Percentiles rank a stretch among this genome's conserved stretches.
Conservation (phyloP, 2,113 vertebrate species). For the Etia nguti region DNA sequence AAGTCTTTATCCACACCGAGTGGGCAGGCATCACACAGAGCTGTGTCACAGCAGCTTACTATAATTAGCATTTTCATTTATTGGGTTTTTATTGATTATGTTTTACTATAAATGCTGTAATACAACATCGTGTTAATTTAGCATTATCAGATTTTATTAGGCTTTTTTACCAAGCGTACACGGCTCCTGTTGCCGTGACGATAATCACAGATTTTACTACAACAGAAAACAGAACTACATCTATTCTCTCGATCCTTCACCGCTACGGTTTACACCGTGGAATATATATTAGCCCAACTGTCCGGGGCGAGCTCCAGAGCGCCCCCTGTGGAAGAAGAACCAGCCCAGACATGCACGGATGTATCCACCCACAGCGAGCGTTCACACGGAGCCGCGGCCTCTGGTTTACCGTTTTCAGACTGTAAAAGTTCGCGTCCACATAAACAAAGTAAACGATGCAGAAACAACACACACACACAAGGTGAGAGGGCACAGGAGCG, state of each 20-base stretch:
- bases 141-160: background rate
- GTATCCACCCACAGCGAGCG: background rate
- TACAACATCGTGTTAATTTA: background rate
- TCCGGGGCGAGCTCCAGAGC: background rate
- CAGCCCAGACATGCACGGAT: background rate
- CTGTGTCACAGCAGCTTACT: background rate
- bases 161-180: background rate
- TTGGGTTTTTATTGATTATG: background rate
- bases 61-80: background rate
- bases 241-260: background rate
- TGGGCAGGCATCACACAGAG: background rate
- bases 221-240: background rate
- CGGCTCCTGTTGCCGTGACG: background rate
- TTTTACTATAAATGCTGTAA: background rate
- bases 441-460: background rate
- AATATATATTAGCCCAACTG: fast-evolving
- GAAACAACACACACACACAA: background rate
- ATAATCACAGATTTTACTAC: background rate
- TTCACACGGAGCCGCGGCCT: background rate
- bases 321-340: background rate
- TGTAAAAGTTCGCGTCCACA: background rate
- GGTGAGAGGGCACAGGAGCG: background rate
- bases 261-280: background rate
- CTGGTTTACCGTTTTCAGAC: background rate
- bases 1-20: background rate